phyloP scores from a whole-genome alignment of 2,113 vertebrate species.

The Dolichotis patagonum region DNA sequence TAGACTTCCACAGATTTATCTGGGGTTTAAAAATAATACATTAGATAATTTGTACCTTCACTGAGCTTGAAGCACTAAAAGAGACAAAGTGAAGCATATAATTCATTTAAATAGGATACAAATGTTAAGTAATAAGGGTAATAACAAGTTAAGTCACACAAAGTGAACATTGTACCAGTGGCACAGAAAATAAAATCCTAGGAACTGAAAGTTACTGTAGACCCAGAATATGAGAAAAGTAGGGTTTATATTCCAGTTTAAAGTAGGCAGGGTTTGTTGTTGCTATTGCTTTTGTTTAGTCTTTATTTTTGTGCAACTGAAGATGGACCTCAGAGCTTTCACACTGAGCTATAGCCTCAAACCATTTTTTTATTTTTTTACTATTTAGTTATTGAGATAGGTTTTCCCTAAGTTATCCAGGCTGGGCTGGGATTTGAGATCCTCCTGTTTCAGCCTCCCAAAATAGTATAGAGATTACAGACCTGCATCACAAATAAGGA shows the following conservation, averaged over 20 bases:
- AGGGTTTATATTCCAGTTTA: background rate
- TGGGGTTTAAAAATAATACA: background rate
- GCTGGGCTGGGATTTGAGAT: background rate
- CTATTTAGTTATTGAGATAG: too few species aligned
- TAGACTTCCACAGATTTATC: background rate
- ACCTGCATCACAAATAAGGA: background rate
- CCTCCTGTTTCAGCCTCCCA: background rate
- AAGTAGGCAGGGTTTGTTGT: background rate
- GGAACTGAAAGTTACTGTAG: background rate
- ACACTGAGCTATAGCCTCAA: background rate
- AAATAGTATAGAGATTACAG: background rate
- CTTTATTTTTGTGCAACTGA: background rate
- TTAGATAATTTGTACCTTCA: background rate
- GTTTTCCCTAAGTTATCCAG: background rate
- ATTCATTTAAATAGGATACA: background rate
- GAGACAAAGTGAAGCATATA: background rate
- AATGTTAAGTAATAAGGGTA: background rate
- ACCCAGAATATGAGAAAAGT: background rate
- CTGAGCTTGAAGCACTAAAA: conserved; percentile 7
- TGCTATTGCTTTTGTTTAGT: background rate
- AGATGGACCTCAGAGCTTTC: background rate
- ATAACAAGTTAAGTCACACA: background rate
- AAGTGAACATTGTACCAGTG: background rate
- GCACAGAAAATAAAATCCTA: background rate
- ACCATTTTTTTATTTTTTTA: background rate